phyloP scores from a whole-genome alignment of 2,113 vertebrate species.

The Todiramphus chloris region DNA sequence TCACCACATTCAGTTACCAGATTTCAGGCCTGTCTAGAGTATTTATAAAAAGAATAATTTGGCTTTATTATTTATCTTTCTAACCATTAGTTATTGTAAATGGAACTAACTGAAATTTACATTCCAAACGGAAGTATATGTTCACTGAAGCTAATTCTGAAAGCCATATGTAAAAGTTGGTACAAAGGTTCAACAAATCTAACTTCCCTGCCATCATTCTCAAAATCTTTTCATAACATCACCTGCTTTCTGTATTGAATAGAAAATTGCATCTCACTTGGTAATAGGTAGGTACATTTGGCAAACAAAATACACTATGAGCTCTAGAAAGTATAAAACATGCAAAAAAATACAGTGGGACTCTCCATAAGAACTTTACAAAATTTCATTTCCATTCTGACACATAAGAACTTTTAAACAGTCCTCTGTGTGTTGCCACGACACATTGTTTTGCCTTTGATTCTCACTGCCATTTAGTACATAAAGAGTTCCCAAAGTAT shows the following conservation, averaged over 20 bases:
- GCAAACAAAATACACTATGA: constrained; percentile 19
- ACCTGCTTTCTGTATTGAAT: background rate
- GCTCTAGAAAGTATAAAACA: background rate
- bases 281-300: background rate
- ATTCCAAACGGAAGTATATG: background rate
- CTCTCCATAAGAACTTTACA: background rate
- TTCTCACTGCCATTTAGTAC: background rate
- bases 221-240: background rate
- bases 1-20: constrained; percentile 24
- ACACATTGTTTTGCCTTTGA: background rate
- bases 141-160: constrained; percentile 7
- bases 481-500: background rate
- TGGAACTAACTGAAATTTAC: background rate
- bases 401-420: background rate
- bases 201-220: background rate
- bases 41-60: constrained; percentile 38
- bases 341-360: background rate
- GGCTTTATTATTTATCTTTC: background rate
- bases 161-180: background rate
- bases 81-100: background rate
- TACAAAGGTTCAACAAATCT: constrained; percentile 6
- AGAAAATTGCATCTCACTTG: background rate
- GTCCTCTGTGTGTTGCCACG: background rate
- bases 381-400: background rate
- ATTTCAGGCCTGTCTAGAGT: constrained; percentile 25